Percentiles rank a stretch among this genome's conserved stretches.
phyloP scores from a whole-genome alignment of 1,140 invertebrate species.

The Apis dorsata region DNA sequence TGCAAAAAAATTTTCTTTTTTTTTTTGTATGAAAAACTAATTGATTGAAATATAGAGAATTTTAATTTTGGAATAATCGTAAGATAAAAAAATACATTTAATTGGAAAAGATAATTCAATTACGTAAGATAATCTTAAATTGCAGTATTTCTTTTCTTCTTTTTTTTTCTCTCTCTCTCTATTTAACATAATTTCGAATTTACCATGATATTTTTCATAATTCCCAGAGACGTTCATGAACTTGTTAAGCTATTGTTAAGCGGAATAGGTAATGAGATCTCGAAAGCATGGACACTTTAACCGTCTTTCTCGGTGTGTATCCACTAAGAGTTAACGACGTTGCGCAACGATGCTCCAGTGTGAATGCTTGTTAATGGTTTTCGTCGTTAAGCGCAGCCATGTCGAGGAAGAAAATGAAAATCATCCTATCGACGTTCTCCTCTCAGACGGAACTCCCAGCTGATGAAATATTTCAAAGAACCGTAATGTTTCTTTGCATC shows the following conservation, averaged over 20 bases:
- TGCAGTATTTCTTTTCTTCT: no score
- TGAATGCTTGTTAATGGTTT: constrained; percentile 34
- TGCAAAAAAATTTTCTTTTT: no score
- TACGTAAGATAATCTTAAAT: no score
- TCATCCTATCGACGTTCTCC: neutral
- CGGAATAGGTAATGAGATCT: constrained; percentile 1
- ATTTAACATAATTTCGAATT: no score
- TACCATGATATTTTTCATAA: neutral
- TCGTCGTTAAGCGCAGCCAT: constrained; percentile 12
- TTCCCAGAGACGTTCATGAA: neutral
- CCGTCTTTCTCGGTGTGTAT: neutral
- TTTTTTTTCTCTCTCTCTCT: no score
- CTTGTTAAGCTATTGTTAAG: neutral
- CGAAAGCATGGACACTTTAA: neutral
- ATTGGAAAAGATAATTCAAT: no score
- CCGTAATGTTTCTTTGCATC: neutral
- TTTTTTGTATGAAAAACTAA: no score
- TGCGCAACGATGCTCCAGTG: constrained; percentile 5
- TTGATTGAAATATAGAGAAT: no score
- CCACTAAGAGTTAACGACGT: constrained; percentile 22
- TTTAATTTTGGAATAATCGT: no score
- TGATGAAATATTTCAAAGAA: neutral
- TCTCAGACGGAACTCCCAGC: neutral
- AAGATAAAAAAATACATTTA: no score
- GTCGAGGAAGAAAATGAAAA: constrained; percentile 18